Evolutionary conservation across 2,797 vertebrate species (phyloP).

Genomic region (Hipposideros larvatus): DNA sequence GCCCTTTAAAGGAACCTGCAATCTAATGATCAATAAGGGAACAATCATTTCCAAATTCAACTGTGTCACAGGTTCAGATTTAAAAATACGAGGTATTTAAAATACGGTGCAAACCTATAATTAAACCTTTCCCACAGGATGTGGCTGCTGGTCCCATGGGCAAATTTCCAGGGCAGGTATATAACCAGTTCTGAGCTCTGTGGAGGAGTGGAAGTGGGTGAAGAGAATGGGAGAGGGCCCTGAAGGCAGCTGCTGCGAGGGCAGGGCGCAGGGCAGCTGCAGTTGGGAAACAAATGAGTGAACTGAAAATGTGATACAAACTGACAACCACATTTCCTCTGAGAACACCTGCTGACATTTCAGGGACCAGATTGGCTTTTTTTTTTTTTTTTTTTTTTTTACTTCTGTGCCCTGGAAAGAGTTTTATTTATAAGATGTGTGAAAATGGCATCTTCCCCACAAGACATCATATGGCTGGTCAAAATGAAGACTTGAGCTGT

Average conservation of each 20-base stretch:
- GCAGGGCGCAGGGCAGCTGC: not conserved
- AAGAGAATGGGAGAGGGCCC: not conserved
- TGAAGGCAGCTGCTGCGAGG: not conserved
- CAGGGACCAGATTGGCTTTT: not conserved
- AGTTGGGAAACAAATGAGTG: not conserved
- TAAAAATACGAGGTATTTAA: not conserved
- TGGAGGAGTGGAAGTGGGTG: not conserved
- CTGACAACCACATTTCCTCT: not conserved
- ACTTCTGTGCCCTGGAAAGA: not conserved
- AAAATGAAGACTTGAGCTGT: not conserved
- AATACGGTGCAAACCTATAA: not conserved
- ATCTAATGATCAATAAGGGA: not conserved
- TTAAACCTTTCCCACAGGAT: not conserved
- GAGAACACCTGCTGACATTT: slow-evolving; percentile 19
- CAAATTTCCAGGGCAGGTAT: not conserved
- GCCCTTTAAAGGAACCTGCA: slow-evolving; percentile 4
- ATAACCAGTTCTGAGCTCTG: not conserved
- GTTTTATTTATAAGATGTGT: slow-evolving; percentile 40
- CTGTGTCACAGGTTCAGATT: not conserved
- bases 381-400: not conserved
- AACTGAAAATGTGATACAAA: not conserved
- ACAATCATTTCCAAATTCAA: slow-evolving; percentile 32
- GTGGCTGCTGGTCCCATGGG: not conserved
- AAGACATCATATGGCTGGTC: not conserved
- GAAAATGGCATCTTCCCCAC: slow-evolving; percentile 34